These are phyloP conservation scores for Ceratosolen fusciceps DNA, from an alignment of 1,140 invertebrate genomes.

Conservation along the genomic window DNA sequence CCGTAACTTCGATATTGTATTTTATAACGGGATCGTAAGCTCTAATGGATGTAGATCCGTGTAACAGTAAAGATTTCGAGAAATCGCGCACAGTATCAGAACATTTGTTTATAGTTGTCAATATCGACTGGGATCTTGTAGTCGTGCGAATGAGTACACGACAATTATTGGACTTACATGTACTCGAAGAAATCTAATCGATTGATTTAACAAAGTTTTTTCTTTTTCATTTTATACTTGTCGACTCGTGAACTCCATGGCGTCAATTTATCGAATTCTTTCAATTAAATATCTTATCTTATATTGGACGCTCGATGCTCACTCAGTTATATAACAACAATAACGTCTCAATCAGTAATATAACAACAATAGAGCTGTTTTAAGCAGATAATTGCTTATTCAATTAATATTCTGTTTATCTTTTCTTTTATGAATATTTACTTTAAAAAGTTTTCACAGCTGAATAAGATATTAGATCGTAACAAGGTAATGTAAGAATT, in stretches of 20 bases:
- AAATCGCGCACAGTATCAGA: not conserved
- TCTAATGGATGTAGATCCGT: not conserved
- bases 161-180: not conserved
- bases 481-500: too few relatives aligned
- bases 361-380: too few relatives aligned
- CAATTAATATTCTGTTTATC: too few relatives aligned
- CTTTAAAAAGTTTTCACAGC: too few relatives aligned
- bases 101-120: not conserved
- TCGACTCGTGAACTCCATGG: not conserved
- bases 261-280: too few relatives aligned
- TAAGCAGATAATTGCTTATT: too few relatives aligned
- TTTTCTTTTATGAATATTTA: too few relatives aligned
- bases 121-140: not conserved
- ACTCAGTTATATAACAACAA: too few relatives aligned
- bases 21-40: not conserved
- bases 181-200: not conserved
- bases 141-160: not conserved
- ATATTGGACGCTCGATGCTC: too few relatives aligned
- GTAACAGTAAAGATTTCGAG: not conserved
- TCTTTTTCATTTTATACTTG: conserved; percentile 8
- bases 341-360: too few relatives aligned
- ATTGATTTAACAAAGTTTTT: conserved; percentile 15
- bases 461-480: too few relatives aligned
- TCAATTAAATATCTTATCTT: too few relatives aligned
- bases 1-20: not conserved